Evolutionary conservation across 2,888 invertebrate genomes (phyloP), one percentile per base, ranked within the genome.

Genomic region (Tanaodytes sp.): DNA sequence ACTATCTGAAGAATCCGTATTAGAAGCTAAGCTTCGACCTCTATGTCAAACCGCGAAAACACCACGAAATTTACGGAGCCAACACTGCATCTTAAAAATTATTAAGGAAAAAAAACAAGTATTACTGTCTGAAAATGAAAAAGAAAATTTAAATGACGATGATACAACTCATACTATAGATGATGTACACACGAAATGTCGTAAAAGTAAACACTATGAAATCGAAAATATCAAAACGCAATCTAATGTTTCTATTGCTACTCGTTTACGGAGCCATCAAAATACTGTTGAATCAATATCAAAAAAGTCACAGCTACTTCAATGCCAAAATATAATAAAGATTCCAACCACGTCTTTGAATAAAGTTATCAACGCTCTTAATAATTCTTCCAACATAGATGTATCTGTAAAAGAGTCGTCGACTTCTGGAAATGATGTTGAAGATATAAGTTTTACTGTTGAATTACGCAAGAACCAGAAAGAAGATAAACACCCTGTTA

Each of bases 391-490:
- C 4, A 81, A 80, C 27, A 82, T 84, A 36, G 82, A 82, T 33
- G 82, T 85, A 2, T 82, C 81, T 0, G 84, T 84, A 0, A 84
- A 84, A 54, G 85, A 85, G 64, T 78, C 83, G 4, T 76, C 77
- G 11, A 80, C 77, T 69, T 77, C 65, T 45, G 81, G 82, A 37
- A 75, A 72, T 2, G 82, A 82, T 46, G 75, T 73, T 0, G 84
- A 84, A 43, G 85, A 85, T 57, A 84, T 84, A 27, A 85, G 84
- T 59, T 85, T 84, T 55, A 84, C 82, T 0, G 79, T 85, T 18
- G 84, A 84, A 65, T 64, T 84, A 2, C 77, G 81, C 15, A 82
- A 81, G 40, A 84, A 83, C 39, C 73, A 73, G 12, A 67, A 73
- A 8, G 73, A 74, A n/a, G 72, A 74, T 33, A 63, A 66, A 2